phyloP scores from a whole-genome alignment of 64 coral and sea anemone species.

The Porites australiensis region DNA sequence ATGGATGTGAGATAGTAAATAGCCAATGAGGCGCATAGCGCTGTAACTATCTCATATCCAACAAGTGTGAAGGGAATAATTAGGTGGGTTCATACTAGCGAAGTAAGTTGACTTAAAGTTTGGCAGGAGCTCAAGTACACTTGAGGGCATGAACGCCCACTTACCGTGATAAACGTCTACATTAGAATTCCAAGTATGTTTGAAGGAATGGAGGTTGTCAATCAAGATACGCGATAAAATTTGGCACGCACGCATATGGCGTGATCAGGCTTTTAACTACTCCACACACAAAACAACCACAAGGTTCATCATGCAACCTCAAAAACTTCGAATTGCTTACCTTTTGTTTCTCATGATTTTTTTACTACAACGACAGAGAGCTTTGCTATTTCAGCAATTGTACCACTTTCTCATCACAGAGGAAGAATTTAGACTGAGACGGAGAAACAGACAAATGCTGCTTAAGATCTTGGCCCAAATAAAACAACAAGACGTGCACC shows the following conservation, averaged over 20 bases:
- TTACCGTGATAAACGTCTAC: background rate
- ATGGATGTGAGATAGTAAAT: too few relatives aligned
- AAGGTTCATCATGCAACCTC: background rate
- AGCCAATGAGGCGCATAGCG: too few relatives aligned
- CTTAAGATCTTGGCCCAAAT: background rate
- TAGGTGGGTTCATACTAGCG: too few relatives aligned
- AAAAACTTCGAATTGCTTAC: slow-evolving; percentile 9
- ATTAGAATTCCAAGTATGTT: slow-evolving; percentile 10
- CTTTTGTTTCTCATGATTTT: background rate
- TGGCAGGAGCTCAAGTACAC: too few relatives aligned
- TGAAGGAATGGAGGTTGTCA: slow-evolving; percentile 10
- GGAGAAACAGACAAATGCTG: too few relatives aligned
- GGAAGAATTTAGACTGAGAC: background rate
- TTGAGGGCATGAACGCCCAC: too few relatives aligned
- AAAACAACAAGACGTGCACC: background rate
- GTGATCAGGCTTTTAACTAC: slow-evolving; percentile 6
- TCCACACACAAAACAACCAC: background rate
- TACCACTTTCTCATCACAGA: slow-evolving; percentile 1
- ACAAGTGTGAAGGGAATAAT: too few relatives aligned
- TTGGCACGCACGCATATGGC: background rate
- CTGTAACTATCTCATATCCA: too few relatives aligned
- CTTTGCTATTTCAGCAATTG: background rate
- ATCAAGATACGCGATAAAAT: background rate
- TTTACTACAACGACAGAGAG: slow-evolving; percentile 4
- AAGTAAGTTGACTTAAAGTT: too few relatives aligned